Base-by-base conservation (phyloP, 1,140 invertebrate species). In the Drosophila equinoxialis region DNA sequence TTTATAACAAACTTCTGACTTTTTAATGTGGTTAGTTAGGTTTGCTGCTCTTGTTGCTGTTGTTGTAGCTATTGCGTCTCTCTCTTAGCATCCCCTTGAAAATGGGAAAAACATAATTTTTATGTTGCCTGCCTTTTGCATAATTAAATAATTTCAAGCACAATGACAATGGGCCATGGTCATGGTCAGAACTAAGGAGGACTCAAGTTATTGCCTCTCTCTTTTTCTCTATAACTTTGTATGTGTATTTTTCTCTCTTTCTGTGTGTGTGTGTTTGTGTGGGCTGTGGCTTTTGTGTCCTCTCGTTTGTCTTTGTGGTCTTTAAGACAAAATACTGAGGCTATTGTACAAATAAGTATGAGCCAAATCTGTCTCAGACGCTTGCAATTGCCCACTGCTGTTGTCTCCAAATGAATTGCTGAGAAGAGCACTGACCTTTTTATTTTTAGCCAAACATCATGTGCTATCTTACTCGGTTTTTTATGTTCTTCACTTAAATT, bases 71-170 rank as follows among this genome's bases (percentile, higher is more conserved):
- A 65, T 65, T 66, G 64, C 35, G 8, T 37, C 23, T 48, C 54
- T 33, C 26, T 61, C 42, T 41, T 30, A 51, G 67, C 23, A 41
- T 33, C 41, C 41, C 61, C 70, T 60, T 37, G 65, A 89, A 77
- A 89, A 81, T 72, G 17, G 45, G 45, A 65, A 71, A 78, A 79
- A 72, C 77, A 89, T 89, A 81, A 89, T 84, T 89, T 84, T 79
- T 71, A 71, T 84, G 71, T 74, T 59, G 59, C 71, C 57, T 71
- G 68, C 72, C 54, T 70, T 80, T 83, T 87, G 74, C 80, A 89
- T 89, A 89, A 89, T 89, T 84, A 77, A 89, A 89, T 81, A 75
- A 60, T 69, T 48, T 61, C 63, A 41, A 59, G 55, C 67, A 61
- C 54, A 41, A 81, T 71, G 69, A 87, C 73, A 82, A 77, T 79